These are phyloP conservation scores for Cyclophora albipunctata DNA, from an alignment of 2,888 invertebrate species.

Conservation along the genomic window DNA sequence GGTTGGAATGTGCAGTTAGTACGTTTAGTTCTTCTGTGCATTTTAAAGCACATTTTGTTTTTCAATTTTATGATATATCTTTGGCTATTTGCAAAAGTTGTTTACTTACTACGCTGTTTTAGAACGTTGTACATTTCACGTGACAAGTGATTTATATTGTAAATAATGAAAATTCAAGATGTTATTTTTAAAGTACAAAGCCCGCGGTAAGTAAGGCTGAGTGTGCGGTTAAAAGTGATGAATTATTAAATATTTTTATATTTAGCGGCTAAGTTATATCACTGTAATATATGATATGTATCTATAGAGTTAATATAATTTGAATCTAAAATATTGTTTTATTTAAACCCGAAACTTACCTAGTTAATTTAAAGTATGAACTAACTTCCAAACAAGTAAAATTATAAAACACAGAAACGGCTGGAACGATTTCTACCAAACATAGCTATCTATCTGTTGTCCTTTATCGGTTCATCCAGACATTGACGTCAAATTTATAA, in stretches of 20 bases:
- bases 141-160: no score
- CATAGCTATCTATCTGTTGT: no score
- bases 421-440: background rate
- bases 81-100: no score
- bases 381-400: background rate
- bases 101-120: no score
- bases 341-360: no score
- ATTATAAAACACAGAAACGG: no score
- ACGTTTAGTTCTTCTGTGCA: no score
- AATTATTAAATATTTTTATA: conserved; percentile 69
- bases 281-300: conserved; percentile 50
- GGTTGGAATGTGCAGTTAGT: no score
- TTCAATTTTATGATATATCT: no score
- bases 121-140: no score
- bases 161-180: no score
- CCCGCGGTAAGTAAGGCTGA: conserved; percentile 26
- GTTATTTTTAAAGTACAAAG: conserved; percentile 12
- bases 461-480: background rate
- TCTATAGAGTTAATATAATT: conserved; percentile 54
- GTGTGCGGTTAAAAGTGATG: conserved; percentile 36
- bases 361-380: background rate
- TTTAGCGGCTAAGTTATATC: conserved; percentile 61
- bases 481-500: background rate
- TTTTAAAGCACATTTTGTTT: no score
- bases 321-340: conserved; percentile 29